Base-by-base conservation (phyloP, 2,888 invertebrate genomes). In the Pammene fasciana region DNA sequence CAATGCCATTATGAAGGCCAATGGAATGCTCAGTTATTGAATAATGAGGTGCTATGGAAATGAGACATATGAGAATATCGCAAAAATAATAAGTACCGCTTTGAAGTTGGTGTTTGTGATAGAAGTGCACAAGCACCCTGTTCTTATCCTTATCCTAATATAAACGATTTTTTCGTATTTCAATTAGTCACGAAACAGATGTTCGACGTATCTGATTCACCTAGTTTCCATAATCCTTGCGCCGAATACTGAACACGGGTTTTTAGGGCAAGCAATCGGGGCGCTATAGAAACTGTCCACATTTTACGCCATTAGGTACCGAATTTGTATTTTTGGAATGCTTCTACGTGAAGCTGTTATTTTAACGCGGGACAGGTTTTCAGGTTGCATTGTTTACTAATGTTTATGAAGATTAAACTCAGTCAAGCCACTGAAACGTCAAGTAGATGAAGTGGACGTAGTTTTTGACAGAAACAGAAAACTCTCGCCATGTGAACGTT, bases 1-100 rank as follows among this genome's bases (percentile, higher is more conserved):
- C 86, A 86, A 86, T 86, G 81, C 71, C 46, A 64, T 72, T 75
- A 74, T 74, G 71, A 76, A 78, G 82, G 82, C 77, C 81, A 82
- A 82, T 82, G 76, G 80, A 79, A 79, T 84, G 81, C 80, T 85
- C 82, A 74, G 80, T 83, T 86, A 79, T 76, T 79, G 80, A 79
- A 77, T 84, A 78, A 77, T 75, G 78, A 79, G 72, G 74, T 72
- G 73, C 73, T 73, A 73, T 74, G 67, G 74, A 74, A 76, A 54
- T 52, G 64, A n/a, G 62, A 57, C 73, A 74, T 76, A 54, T 52
- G 64, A n/a, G 62, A 57, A 43, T 26, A 36, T 60, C 41, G 26
- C 26, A 59, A 41, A 14, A 16, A 45, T 64, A 14, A 34, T n/a
- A n/a, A n/a, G n/a, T 60, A 14, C 34, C 26, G 18, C 36, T 34